phyloP scores from a whole-genome alignment of 2,888 invertebrate genomes.

The Melieria omissa region DNA sequence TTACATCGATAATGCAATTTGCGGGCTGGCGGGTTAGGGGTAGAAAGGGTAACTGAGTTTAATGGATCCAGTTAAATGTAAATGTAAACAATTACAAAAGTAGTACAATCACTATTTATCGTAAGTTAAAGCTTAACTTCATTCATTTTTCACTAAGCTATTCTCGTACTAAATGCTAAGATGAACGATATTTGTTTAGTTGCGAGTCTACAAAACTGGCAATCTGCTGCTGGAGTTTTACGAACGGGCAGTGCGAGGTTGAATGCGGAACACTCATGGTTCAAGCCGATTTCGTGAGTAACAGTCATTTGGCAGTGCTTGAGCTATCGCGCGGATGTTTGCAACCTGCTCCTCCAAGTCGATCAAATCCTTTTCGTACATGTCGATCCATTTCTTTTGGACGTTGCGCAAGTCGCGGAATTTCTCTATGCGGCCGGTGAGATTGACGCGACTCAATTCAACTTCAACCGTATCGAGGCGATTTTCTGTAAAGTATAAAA shows the following conservation, averaged over 20 bases:
- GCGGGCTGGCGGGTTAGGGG: too few relatives aligned
- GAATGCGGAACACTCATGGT: conserved; percentile 53
- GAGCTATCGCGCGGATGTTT: conserved; percentile 83
- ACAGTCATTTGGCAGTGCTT: conserved; percentile 85
- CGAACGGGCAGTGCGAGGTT: conserved; percentile 13
- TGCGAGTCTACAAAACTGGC: background rate
- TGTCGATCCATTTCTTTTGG: conserved; percentile 81
- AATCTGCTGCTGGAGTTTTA: background rate
- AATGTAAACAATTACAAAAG: conserved; percentile 3
- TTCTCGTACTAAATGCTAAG: conserved; percentile 38
- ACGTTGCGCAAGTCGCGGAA: conserved; percentile 77
- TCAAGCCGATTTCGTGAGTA: conserved; percentile 83
- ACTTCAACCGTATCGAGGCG: conserved; percentile 77
- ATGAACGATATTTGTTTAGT: conserved; percentile 3
- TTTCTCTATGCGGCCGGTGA: conserved; percentile 80
- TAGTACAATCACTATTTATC: conserved; percentile 16
- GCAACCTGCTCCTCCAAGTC: conserved; percentile 80
- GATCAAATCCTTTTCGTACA: conserved; percentile 81
- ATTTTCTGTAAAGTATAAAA: conserved; percentile 68
- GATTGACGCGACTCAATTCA: conserved; percentile 76
- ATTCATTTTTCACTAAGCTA: conserved; percentile 43
- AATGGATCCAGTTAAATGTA: too few relatives aligned
- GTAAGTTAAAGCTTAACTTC: conserved; percentile 43
- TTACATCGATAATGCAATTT: too few relatives aligned
- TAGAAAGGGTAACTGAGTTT: too few relatives aligned